phyloP scores from a whole-genome alignment of 2,888 invertebrate species.

The Hydraecia micacea region DNA sequence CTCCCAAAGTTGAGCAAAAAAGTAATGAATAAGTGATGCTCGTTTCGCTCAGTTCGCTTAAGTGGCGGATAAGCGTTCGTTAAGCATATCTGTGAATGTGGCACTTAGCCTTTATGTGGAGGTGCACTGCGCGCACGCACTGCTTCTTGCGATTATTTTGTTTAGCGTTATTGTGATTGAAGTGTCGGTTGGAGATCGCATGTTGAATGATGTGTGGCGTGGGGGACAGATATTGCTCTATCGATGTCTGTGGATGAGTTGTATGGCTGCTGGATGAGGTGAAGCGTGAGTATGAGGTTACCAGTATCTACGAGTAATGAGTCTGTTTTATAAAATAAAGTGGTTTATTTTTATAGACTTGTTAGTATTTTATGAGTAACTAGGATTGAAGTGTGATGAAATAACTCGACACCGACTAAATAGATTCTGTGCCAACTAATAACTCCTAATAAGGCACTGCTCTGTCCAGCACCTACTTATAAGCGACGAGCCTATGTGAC shows the following conservation, averaged over 20 bases:
- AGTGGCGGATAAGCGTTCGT: slow-evolving; percentile 55
- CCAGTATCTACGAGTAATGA: slow-evolving; percentile 1
- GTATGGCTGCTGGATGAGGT: background rate
- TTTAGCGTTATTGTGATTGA: slow-evolving; percentile 35
- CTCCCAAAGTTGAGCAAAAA: slow-evolving; percentile 58
- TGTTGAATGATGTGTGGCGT: slow-evolving; percentile 11
- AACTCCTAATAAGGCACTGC: slow-evolving; percentile 7
- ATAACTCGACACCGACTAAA: slow-evolving; percentile 8
- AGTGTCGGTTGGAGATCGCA: slow-evolving; percentile 1
- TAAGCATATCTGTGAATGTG: slow-evolving; percentile 53
- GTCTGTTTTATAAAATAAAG: slow-evolving; percentile 1
- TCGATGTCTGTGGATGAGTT: background rate
- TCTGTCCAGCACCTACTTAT: background rate
- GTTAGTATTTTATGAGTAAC: background rate
- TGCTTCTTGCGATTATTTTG: slow-evolving; percentile 26
- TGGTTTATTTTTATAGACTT: background rate
- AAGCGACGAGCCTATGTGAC: slow-evolving; percentile 1
- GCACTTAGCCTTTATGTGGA: slow-evolving; percentile 39
- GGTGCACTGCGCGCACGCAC: slow-evolving; percentile 1
- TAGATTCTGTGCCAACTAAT: slow-evolving; percentile 25
- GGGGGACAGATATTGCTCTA: slow-evolving; percentile 8
- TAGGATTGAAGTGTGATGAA: slow-evolving; percentile 12
- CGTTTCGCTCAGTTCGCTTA: slow-evolving; percentile 43
- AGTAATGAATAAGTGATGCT: slow-evolving; percentile 58
- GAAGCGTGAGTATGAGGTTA: background rate